Evolutionary conservation across 64 coral and sea anemone genomes (phyloP).

Genomic region (Cladopsammia gracilis): DNA sequence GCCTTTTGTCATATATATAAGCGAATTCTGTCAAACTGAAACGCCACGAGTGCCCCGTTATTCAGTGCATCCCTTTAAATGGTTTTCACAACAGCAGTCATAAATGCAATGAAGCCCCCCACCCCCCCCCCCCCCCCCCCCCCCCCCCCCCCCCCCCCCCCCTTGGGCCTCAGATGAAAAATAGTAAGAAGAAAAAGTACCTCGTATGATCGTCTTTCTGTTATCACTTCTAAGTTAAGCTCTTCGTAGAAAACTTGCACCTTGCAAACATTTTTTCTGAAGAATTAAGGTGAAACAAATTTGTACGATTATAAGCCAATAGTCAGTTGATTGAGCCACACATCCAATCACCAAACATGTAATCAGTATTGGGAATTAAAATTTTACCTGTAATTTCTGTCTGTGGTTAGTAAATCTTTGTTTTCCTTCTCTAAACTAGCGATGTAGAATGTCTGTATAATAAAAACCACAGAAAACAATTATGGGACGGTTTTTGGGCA

Average conservation of each 20-base stretch:
- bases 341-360: too few relatives aligned
- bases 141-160: too few relatives aligned
- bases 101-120: too few relatives aligned
- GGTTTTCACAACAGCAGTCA: too few relatives aligned
- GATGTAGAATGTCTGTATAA: not conserved
- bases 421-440: not conserved
- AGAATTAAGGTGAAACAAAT: not conserved
- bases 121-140: too few relatives aligned
- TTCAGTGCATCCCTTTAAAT: too few relatives aligned
- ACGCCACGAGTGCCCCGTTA: too few relatives aligned
- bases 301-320: not conserved
- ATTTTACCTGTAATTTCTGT: slow-evolving; percentile 19
- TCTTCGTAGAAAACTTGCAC: slow-evolving; percentile 56
- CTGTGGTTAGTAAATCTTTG: not conserved
- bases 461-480: not conserved
- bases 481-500: too few relatives aligned
- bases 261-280: slow-evolving; percentile 49
- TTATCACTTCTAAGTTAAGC: slow-evolving; percentile 45
- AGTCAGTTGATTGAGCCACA: not conserved
- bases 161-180: too few relatives aligned
- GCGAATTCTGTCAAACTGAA: too few relatives aligned
- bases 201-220: slow-evolving; percentile 36
- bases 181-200: not conserved
- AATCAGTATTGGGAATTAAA: too few relatives aligned
- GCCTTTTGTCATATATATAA: too few relatives aligned